Base-by-base conservation (phyloP, 1,140 invertebrate species). In the Drosophila novamexicana region DNA sequence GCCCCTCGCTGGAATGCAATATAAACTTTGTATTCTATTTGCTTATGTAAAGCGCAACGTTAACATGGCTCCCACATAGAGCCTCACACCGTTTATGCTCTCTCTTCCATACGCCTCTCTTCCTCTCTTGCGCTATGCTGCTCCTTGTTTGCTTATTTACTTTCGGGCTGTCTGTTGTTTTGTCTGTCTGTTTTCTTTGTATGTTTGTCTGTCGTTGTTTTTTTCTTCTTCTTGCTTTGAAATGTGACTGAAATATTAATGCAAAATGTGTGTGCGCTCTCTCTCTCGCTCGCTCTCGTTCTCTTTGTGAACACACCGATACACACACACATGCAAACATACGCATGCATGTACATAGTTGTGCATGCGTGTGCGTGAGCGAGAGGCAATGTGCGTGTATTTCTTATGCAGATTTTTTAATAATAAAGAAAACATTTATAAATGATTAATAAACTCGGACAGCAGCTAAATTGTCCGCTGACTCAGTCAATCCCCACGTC, bases 191-290 rank as follows among this genome's bases (percentile, higher is more conserved):
- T 66, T 58, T 76, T 54, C 49, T 47, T 39, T 69, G 47, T 69
- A 4, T 69, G 57, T 58, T 53, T 50, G 50, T 70, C 56, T 57
- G 42, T 39, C 72, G 63, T 49, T 54, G 57, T 75, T 81, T 67
- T 45, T 45, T 63, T 74, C 67, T 75, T 75, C 69, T 86, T 68
- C 82, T 79, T 77, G 71, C 64, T 88, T 88, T 74, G 79, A 74
- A 70, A 88, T 86, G 82, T 86, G 82, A 86, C 82, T 86, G 83
- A 86, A 86, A 86, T 86, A 77, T 88, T 79, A 88, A 86, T 88
- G 83, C 79, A 64, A 63, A 83, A 70, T 58, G 50, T 37, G 39
- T 53, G 22, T 9, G 7, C 18, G 18, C 42, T 63, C 18, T 18
- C 63, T 73, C 63, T 73, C 56, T 80, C 12, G 29, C 57, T 12